A percentile compares a stretch with the other conserved stretches of the same genome.
Conservation (phyloP, 2,113 vertebrate genomes). For the Paedocypris sp. region DNA sequence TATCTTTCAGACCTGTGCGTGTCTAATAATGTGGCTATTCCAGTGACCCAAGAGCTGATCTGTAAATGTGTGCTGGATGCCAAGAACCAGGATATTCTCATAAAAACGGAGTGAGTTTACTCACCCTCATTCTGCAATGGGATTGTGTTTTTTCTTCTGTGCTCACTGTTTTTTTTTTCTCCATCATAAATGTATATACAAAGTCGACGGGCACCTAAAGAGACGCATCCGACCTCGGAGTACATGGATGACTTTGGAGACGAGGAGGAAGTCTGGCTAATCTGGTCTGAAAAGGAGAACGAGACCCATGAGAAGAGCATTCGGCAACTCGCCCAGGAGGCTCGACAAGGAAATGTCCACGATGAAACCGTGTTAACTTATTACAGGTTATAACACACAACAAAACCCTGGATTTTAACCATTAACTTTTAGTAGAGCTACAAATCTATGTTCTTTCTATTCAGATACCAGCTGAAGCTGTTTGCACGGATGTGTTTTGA, state of each 20-base stretch:
- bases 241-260: conserved; percentile 79
- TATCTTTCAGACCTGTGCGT: conserved; percentile 96
- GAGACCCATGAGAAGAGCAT: conserved; percentile 86
- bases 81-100: conserved; percentile 94
- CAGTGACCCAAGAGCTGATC: conserved; percentile 96
- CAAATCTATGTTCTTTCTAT: background rate
- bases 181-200: background rate
- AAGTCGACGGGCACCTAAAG: conserved; percentile 79
- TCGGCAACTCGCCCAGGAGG: conserved; percentile 86
- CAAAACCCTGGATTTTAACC: too few species aligned
- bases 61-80: conserved; percentile 95
- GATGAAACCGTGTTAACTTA: conserved; percentile 92
- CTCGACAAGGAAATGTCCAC: conserved; percentile 81
- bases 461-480: conserved; percentile 94
- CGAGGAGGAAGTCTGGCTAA: conserved; percentile 92
- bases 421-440: too few species aligned
- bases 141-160: background rate
- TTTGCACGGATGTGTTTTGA: conserved; percentile 96
- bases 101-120: conserved; percentile 84
- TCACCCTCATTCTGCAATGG: background rate
- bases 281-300: conserved; percentile 82
- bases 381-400: too few species aligned
- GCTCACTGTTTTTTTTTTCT: background rate
- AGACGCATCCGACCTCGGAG: conserved; percentile 62
- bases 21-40: conserved; percentile 92